Evolutionary conservation across 2,797 vertebrate species (phyloP).

Genomic region (Adrianichthys oophorus): DNA sequence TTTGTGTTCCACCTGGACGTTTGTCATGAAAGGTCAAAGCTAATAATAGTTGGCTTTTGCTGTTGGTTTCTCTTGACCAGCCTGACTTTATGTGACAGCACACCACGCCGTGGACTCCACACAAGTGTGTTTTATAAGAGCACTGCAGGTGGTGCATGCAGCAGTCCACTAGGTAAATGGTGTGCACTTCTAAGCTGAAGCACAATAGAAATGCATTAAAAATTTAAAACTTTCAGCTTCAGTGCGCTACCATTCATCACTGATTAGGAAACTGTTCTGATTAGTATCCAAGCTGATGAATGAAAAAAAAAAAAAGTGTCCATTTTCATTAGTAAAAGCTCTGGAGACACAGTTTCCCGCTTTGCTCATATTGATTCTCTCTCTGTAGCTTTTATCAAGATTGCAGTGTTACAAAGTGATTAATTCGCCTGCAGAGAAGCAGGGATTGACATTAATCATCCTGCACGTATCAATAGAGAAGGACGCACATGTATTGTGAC

Average conservation of each 20-base stretch:
- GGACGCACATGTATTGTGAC: conserved; percentile 51
- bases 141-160: conserved; percentile 11
- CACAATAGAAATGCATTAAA: conserved; percentile 36
- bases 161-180: conserved; percentile 24
- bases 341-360: conserved; percentile 63
- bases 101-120: conserved; percentile 18
- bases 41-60: conserved; percentile 40
- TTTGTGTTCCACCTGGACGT: conserved; percentile 32
- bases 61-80: conserved; percentile 32
- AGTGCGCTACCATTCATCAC: conserved; percentile 42
- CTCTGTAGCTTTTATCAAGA: conserved; percentile 78
- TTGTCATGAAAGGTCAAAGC: conserved; percentile 48
- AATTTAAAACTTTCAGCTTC: conserved; percentile 46
- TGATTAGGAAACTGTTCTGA: conserved; percentile 61
- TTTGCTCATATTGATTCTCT: conserved; percentile 71
- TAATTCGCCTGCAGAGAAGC: conserved; percentile 68
- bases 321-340: conserved; percentile 70
- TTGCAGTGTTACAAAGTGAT: conserved; percentile 71
- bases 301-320: conserved; percentile 60
- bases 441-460: conserved; percentile 74
- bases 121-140: not conserved
- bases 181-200: conserved; percentile 17
- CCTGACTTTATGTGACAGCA: conserved; percentile 44
- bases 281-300: conserved; percentile 62
- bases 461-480: conserved; percentile 63